Conservation (phyloP, 1,140 invertebrate species). For the Drosophila suzukii region DNA sequence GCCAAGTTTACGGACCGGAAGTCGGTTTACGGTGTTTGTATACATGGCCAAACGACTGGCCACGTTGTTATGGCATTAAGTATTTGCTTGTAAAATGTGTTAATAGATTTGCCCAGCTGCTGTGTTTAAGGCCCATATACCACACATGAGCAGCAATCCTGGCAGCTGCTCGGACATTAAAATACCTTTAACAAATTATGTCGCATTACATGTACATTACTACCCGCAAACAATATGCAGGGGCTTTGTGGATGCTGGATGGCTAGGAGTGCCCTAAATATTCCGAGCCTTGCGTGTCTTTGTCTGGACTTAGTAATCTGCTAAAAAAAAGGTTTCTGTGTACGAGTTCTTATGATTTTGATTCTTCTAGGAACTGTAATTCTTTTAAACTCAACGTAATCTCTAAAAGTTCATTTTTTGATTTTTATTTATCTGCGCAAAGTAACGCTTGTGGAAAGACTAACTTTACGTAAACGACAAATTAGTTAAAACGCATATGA, state of each 20-base stretch:
- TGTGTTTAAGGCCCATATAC: constrained; percentile 8
- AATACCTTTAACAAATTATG: constrained; percentile 68
- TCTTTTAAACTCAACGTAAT: too few relatives aligned
- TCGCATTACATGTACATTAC: constrained; percentile 58
- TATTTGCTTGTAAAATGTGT: constrained; percentile 78
- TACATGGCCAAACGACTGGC: constrained; percentile 26
- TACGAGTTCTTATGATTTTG: too few relatives aligned
- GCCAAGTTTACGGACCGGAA: constrained; percentile 62
- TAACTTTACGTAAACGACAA: too few relatives aligned
- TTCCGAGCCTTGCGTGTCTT: not conserved
- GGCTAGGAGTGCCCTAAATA: not conserved
- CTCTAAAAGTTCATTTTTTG: too few relatives aligned
- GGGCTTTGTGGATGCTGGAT: not conserved
- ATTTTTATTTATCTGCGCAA: too few relatives aligned
- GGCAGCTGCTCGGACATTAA: constrained; percentile 42
- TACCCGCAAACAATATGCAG: constrained; percentile 35
- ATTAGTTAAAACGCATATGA: too few relatives aligned
- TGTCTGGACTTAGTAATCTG: not conserved
- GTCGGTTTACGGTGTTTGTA: constrained; percentile 75
- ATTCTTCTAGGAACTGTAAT: too few relatives aligned
- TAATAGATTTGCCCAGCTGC: constrained; percentile 71
- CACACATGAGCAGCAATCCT: not conserved
- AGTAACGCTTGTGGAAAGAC: too few relatives aligned
- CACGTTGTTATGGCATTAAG: constrained; percentile 57
- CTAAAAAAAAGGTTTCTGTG: not conserved